Evolutionary conservation across 2,888 invertebrate species (phyloP), one percentile per base, ranked within the genome.

Genomic region (Drosophila lutescens): DNA sequence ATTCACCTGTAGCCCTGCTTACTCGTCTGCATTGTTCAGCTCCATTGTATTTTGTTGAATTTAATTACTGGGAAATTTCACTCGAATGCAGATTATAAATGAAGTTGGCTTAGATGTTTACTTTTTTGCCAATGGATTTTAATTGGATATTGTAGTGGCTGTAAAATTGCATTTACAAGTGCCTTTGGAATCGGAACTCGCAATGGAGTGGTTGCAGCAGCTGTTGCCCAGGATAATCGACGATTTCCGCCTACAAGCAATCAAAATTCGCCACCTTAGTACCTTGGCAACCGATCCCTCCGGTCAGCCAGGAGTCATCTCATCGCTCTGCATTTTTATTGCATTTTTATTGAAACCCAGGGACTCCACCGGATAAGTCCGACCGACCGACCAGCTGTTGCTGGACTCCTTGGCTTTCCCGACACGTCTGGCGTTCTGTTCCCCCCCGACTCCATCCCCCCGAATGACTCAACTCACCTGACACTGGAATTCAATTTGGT

Each of bases 401-500:
- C 84, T 41, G 17, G 38, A 38, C 79, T 77, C 50, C 76, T 74
- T 76, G 73, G 43, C 59, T 78, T 74, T 57, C 87, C 71, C 47
- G 62, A 76, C 82, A 88, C 89, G 87, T 26, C 2, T 6, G 5
- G 26, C 26, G 26, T 86, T 66, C 66, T n/a, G 60, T 51, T 38
- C 59, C 54, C 46, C 32, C 49, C 34, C 60, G 50, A 38, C 40
- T 23, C 12, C 47, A 17, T 46, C 15, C 13, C 38, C 46, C 57
- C 69, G 75, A 80, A 86, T 82, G 79, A 79, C 77, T 82, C 77
- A 80, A 89, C 90, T 92, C 93, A 95, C 95, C 95, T 95, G 68
- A 95, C 95, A 85, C 95, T 94, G 62, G 95, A 95, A 91, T 95
- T 95, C 91, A 93, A 93, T 88, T 94, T 93, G 26, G 94, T 94